These are phyloP conservation scores for Triplophysa yarkandensis DNA, from an alignment of 2,797 vertebrate species.

Conservation along the genomic window DNA sequence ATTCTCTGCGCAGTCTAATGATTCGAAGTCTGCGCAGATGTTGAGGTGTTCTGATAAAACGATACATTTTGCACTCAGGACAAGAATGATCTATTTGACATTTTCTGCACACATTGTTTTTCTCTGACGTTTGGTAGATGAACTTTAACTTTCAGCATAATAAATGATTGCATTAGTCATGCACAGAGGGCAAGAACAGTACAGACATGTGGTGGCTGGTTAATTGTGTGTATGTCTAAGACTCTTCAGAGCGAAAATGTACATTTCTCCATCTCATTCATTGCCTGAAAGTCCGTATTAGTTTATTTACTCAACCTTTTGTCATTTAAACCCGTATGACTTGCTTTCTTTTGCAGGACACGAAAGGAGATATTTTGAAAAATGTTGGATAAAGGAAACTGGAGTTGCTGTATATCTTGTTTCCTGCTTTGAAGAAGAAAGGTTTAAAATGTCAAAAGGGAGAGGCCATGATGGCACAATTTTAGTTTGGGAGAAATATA, in stretches of 20 bases:
- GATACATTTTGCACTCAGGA: conserved; percentile 1
- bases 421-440: too few species aligned
- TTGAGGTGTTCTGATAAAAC: not conserved
- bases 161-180: conserved; percentile 31
- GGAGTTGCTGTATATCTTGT: too few species aligned
- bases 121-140: not conserved
- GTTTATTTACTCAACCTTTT: too few species aligned
- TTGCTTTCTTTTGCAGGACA: too few species aligned
- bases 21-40: not conserved
- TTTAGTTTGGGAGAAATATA: too few species aligned
- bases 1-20: conserved; percentile 1
- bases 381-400: too few species aligned
- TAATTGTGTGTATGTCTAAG: conserved; percentile 21
- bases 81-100: conserved; percentile 32
- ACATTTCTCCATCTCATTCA: not conserved
- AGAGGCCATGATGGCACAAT: too few species aligned
- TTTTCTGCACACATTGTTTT: conserved; percentile 4
- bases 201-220: conserved; percentile 14
- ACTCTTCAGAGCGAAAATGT: not conserved
- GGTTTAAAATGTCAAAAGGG: too few species aligned
- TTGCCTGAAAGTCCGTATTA: not conserved
- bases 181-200: conserved; percentile 7
- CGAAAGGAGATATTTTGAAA: too few species aligned
- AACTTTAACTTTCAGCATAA: conserved; percentile 30
- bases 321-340: too few species aligned